phyloP scores from a whole-genome alignment of 2,888 invertebrate genomes.

The Boloria euphrosyne region DNA sequence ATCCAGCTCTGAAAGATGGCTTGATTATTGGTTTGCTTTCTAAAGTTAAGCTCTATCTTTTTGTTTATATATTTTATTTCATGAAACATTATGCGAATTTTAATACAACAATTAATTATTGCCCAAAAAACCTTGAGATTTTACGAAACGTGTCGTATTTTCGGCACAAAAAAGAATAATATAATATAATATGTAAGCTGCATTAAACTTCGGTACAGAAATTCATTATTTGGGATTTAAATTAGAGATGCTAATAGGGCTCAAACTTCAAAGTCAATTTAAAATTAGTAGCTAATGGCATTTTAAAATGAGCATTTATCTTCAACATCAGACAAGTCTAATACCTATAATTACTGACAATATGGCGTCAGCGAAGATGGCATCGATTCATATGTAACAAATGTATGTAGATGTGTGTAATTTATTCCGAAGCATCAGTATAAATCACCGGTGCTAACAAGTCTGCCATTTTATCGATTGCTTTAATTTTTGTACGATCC shows the following conservation, averaged over 20 bases:
- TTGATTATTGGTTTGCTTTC: no score
- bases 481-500: slow-evolving; percentile 1
- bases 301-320: slow-evolving; percentile 25
- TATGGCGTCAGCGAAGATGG: slow-evolving; percentile 21
- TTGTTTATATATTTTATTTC: no score
- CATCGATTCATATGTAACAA: slow-evolving; percentile 25
- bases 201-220: no score
- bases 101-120: no score
- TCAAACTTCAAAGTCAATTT: background rate
- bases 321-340: slow-evolving; percentile 25
- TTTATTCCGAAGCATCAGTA: slow-evolving; percentile 30
- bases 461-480: slow-evolving; percentile 6
- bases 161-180: no score
- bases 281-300: slow-evolving; percentile 10
- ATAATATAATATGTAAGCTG: no score
- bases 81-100: no score
- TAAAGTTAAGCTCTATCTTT: no score
- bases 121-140: no score
- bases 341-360: slow-evolving; percentile 30
- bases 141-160: no score
- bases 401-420: slow-evolving; percentile 30
- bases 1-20: no score
- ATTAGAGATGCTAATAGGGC: background rate
- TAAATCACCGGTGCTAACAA: slow-evolving; percentile 31
- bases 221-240: background rate